Conservation (phyloP, 2,888 invertebrate species). For the Synergus umbraculus region DNA sequence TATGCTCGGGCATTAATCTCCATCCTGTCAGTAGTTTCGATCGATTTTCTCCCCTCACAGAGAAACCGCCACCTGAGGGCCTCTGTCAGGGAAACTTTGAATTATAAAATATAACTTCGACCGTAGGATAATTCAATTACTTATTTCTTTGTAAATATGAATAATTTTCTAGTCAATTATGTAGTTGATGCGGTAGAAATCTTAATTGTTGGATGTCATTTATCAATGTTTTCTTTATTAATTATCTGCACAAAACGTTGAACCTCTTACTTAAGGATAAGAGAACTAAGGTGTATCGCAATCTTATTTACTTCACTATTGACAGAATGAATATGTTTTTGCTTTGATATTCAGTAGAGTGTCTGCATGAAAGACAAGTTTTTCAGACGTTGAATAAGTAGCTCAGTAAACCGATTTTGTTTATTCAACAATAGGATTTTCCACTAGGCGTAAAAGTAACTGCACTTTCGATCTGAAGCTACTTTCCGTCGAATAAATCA, state of each 20-base stretch:
- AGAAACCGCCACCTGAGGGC: conserved; percentile 36
- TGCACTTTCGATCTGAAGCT: conserved; percentile 54
- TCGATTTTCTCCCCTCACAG: conserved; percentile 53
- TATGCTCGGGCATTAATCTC: conserved; percentile 21
- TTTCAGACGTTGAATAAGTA: not conserved
- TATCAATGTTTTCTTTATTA: no score
- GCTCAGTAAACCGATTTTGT: not conserved
- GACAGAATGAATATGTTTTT: not conserved
- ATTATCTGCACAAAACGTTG: no score
- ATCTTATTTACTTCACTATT: no score
- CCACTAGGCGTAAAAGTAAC: conserved; percentile 19
- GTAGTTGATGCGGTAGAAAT: no score
- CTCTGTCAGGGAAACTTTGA: conserved; percentile 36
- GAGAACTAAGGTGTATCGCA: no score
- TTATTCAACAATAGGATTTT: conserved; percentile 13
- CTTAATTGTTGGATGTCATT: no score
- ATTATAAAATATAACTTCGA: not conserved
- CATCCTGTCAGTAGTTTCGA: conserved; percentile 49
- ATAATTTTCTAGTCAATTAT: not conserved
- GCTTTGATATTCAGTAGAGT: not conserved
- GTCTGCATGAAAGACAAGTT: not conserved
- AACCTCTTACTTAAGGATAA: no score
- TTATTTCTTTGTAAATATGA: not conserved
- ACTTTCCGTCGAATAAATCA: conserved; percentile 59
- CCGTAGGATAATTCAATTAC: conserved; percentile 18